Evolutionary conservation across 2,888 invertebrate genomes (phyloP).

Genomic region (Hypercompe scribonia): DNA sequence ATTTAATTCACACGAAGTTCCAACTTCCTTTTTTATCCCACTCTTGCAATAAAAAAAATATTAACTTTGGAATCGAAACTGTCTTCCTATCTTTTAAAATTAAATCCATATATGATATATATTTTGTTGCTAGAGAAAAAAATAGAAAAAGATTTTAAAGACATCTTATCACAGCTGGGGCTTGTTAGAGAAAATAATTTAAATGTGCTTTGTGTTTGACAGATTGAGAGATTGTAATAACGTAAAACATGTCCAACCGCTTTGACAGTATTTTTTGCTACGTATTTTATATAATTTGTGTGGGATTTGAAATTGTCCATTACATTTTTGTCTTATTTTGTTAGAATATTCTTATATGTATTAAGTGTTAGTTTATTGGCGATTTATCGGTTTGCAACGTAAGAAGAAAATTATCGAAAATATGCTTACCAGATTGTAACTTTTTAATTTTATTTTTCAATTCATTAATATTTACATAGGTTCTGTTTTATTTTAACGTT

Average conservation of each 20-base stretch:
- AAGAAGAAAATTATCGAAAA: too few relatives aligned
- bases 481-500: too few relatives aligned
- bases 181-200: conserved; percentile 5
- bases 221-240: conserved; percentile 7
- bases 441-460: too few relatives aligned
- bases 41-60: too few relatives aligned
- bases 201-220: conserved; percentile 15
- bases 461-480: too few relatives aligned
- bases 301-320: neutral
- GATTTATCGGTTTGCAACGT: neutral
- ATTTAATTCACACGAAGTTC: too few relatives aligned
- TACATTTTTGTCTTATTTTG: neutral
- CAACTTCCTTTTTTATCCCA: too few relatives aligned
- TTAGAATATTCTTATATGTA: too few relatives aligned
- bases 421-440: too few relatives aligned
- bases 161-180: conserved; percentile 4
- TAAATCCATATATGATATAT: neutral
- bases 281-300: neutral
- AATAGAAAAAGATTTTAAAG: neutral
- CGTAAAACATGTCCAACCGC: conserved; percentile 8
- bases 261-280: neutral
- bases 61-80: too few relatives aligned
- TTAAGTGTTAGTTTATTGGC: neutral
- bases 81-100: neutral
- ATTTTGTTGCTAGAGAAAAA: neutral